Evolutionary conservation across 2,113 vertebrate species (phyloP), one percentile per base, ranked within the genome.

Genomic region (Gracilinanus agilis): DNA sequence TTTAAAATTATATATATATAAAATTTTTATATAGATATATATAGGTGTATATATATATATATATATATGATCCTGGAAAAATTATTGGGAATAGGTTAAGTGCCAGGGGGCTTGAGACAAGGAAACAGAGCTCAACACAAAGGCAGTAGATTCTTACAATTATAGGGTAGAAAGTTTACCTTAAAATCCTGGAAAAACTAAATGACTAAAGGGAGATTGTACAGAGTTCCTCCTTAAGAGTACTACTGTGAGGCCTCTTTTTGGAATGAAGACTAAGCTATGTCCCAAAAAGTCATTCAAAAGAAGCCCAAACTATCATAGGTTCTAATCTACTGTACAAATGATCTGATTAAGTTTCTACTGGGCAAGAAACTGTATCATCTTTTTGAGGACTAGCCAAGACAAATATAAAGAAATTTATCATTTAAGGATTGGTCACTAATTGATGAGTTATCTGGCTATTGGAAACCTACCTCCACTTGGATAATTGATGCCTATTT

Each of bases 1-100:
- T 55, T 91, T 91, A 83, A 90, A 94, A 83, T 91, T 44, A 55
- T 55, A 88, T 88, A 89, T 83, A 95, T 94, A 21, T 44, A n/a
- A n/a, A n/a, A n/a, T n/a, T n/a, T n/a, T n/a, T n/a, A n/a, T n/a
- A n/a, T n/a, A n/a, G n/a, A 90, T 44, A 3, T 89, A 92, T 55
- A 55, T 55, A 21, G 4, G 4, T 23, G 49, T 49, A 49, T 49
- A 49, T 49, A 89, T 89, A 90, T 83, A 95, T 93, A 21, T 44
- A 92, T 44, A 2, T 89, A 91, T 53, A 11, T 44, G 44, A 88
- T 88, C 44, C 54, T 21, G 29, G 53, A 89, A 2, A 54, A 4
- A 9, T 90, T 29, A 54, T 0, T 88, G 3, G 16, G 53, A 55
- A 49, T 40, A 53, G 2, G 19, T 9, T 49, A 88, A 88, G 27